These are phyloP conservation scores for Threskiornis aethiopicus DNA, from an alignment of 2,797 vertebrate species.

Conservation along the genomic window DNA sequence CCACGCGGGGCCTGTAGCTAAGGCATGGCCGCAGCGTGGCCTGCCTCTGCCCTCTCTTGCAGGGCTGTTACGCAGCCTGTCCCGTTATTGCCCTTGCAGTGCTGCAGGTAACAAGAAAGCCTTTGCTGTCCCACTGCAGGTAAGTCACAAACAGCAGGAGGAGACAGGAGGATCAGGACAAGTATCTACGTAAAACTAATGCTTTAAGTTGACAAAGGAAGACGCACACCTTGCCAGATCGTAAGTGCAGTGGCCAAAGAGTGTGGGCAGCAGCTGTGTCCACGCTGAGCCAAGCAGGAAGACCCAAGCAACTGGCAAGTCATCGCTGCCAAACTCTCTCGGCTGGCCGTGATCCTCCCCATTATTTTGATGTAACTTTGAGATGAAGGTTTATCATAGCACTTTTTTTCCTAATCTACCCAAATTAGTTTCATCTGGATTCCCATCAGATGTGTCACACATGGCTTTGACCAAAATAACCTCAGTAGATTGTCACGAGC, in stretches of 20 bases:
- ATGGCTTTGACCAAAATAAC: not conserved
- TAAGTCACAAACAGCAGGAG: not conserved
- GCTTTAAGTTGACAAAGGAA: not conserved
- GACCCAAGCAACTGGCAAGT: fast-evolving
- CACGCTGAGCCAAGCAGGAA: not conserved
- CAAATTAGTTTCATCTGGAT: not conserved
- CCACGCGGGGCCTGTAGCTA: fast-evolving
- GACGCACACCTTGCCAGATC: not conserved
- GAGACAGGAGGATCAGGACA: not conserved
- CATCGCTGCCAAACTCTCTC: not conserved
- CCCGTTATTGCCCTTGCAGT: not conserved
- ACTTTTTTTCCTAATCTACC: not conserved
- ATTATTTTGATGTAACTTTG: not conserved
- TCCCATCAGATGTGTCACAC: not conserved
- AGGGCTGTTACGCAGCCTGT: not conserved
- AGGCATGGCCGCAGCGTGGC: not conserved
- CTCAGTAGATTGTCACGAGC: not conserved
- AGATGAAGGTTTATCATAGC: not conserved
- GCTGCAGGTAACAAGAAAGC: not conserved
- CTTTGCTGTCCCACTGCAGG: not conserved
- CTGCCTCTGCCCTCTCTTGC: not conserved
- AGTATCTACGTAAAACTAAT: fast-evolving
- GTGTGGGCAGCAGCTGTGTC: not conserved
- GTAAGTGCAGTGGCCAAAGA: not conserved
- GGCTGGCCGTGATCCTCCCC: not conserved